Conservation (phyloP, 1,140 invertebrate genomes). For the Anagrus nilaparvatae region DNA sequence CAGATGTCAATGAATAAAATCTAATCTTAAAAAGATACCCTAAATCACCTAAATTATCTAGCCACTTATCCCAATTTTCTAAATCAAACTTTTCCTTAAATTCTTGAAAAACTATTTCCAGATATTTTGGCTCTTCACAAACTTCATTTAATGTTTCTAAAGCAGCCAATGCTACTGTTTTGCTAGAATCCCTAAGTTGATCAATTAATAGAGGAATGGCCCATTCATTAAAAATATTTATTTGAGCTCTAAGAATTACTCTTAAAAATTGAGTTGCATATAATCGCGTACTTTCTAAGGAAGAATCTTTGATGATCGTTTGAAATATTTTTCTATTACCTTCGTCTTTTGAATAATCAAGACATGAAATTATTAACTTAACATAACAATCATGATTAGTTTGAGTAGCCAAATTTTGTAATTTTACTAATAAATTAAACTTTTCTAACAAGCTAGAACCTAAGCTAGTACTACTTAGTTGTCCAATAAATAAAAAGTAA, state of each 20-base stretch:
- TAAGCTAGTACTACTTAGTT: constrained; percentile 62
- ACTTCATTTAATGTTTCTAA: constrained; percentile 83
- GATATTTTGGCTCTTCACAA: constrained; percentile 74
- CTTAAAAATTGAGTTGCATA: constrained; percentile 87
- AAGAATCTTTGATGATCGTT: constrained; percentile 57
- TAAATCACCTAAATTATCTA: constrained; percentile 70
- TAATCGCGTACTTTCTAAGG: constrained; percentile 64
- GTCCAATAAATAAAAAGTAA: constrained; percentile 89
- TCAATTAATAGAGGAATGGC: constrained; percentile 69
- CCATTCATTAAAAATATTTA: constrained; percentile 52
- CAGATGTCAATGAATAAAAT: constrained; percentile 66
- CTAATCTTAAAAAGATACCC: constrained; percentile 72
- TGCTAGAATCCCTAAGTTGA: constrained; percentile 71
- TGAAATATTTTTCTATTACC: constrained; percentile 33
- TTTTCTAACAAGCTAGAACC: constrained; percentile 67
- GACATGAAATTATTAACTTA: constrained; percentile 79
- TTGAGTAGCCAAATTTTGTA: constrained; percentile 67
- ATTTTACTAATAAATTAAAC: constrained; percentile 68
- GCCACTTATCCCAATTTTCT: constrained; percentile 30
- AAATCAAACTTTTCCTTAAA: constrained; percentile 11
- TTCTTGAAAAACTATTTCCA: constrained; percentile 45
- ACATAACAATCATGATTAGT: constrained; percentile 86
- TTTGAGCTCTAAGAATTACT: constrained; percentile 66
- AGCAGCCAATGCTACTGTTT: constrained; percentile 64
- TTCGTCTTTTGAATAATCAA: constrained; percentile 72